These are phyloP conservation scores for Lepidurus apus DNA, from an alignment of 1,140 invertebrate genomes.

Conservation along the genomic window DNA sequence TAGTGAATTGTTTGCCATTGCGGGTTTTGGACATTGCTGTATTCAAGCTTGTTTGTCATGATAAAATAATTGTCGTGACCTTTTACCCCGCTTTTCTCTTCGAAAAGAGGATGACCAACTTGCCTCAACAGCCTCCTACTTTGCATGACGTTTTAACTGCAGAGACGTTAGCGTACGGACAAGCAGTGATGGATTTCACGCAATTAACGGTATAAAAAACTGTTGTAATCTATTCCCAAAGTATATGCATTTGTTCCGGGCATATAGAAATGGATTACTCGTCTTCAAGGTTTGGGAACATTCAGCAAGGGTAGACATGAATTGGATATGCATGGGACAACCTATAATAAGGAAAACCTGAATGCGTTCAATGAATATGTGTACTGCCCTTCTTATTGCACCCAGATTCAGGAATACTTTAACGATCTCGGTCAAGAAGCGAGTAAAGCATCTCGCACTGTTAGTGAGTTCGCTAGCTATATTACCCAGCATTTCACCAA, in stretches of 20 bases:
- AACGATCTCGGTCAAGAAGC: too few relatives aligned
- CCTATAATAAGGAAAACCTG: too few relatives aligned
- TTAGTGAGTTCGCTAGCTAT: background rate
- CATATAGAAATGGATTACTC: background rate
- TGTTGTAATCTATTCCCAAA: background rate
- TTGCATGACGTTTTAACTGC: background rate
- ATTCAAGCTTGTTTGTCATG: too few relatives aligned
- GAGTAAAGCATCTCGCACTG: background rate
- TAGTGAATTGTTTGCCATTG: too few relatives aligned
- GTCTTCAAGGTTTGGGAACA: background rate
- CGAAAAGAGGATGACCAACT: background rate
- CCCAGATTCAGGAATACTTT: too few relatives aligned
- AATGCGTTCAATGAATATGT: too few relatives aligned
- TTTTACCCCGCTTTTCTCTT: too few relatives aligned
- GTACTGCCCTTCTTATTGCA: too few relatives aligned
- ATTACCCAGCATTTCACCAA: background rate
- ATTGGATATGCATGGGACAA: too few relatives aligned
- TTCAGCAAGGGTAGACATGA: background rate
- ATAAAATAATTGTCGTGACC: too few relatives aligned
- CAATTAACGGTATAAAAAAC: background rate
- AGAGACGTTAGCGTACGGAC: background rate
- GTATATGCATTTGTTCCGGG: background rate
- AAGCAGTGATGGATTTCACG: background rate
- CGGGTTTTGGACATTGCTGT: too few relatives aligned
- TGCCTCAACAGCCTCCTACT: background rate